These are phyloP conservation scores for Amphiura filiformis DNA, from an alignment of 35 echinoderm and acorn worm genomes.

Conservation along the genomic window DNA sequence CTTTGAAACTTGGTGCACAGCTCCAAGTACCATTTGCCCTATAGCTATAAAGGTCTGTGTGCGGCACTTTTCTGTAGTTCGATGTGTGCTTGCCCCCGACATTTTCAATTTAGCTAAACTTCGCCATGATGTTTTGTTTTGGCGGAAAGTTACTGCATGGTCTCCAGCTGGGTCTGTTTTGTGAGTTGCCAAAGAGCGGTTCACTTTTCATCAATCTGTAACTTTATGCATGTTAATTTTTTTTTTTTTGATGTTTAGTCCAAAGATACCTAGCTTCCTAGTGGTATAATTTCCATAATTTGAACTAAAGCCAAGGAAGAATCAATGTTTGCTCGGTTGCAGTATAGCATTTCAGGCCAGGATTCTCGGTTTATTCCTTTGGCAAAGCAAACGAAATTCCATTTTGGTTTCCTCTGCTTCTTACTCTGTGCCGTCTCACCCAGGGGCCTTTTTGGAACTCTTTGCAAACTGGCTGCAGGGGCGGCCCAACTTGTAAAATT, in stretches of 20 bases:
- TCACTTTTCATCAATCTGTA: conserved; percentile 8
- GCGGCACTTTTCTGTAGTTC: neutral
- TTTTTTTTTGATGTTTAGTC: neutral
- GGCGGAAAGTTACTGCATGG: neutral
- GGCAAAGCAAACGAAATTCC: neutral
- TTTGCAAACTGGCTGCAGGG: no score
- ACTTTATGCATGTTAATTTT: conserved; percentile 5
- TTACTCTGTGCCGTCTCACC: neutral
- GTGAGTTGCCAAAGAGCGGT: neutral
- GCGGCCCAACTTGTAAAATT: conserved; percentile 1
- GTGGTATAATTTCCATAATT: no score
- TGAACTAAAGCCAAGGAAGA: neutral
- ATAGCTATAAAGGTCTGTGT: neutral
- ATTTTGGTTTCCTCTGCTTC: neutral
- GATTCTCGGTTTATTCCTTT: neutral
- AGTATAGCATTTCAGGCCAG: neutral
- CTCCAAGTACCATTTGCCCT: neutral
- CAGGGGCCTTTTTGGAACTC: neutral
- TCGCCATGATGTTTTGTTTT: neutral
- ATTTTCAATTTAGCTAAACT: neutral
- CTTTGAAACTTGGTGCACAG: no score
- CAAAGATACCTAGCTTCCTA: neutral
- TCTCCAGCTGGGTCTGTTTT: neutral
- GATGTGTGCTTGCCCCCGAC: conserved; percentile 5
- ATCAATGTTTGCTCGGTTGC: neutral